Evolutionary conservation across 1,140 invertebrate genomes (phyloP).

Genomic region (Portunus trituberculatus): DNA sequence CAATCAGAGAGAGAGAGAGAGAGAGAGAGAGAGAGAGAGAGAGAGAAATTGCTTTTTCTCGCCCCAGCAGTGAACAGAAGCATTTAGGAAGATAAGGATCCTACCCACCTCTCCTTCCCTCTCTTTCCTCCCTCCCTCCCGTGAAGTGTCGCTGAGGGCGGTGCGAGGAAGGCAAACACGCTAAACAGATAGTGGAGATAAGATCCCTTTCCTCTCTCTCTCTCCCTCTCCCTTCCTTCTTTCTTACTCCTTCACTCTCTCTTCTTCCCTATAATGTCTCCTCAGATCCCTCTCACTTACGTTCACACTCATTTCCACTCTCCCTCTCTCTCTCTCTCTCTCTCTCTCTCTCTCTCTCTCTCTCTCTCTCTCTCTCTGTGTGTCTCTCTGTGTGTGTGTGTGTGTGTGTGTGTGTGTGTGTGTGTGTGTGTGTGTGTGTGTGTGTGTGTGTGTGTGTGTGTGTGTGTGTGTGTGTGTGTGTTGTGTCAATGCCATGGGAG

Average conservation of each 20-base stretch:
- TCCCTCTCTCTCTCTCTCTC: not conserved
- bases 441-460: not conserved
- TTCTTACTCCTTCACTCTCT: not conserved
- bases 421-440: not conserved
- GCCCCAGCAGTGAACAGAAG: constrained; percentile 8
- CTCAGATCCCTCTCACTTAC: no score
- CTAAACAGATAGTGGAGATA: no score
- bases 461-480: no score
- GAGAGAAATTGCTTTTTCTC: not conserved
- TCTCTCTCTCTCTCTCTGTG: not conserved
- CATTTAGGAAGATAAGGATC: not conserved
- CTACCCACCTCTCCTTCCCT: not conserved
- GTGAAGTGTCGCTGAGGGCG: no score
- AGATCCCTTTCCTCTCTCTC: not conserved
- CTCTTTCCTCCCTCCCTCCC: not conserved
- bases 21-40: not conserved
- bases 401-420: not conserved
- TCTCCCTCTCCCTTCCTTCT: not conserved
- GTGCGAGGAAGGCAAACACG: no score
- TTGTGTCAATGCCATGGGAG: no score
- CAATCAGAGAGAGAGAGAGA: not conserved
- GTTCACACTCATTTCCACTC: not conserved
- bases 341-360: constrained; percentile 16
- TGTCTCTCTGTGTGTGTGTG: not conserved
- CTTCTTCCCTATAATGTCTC: not conserved